Base-by-base conservation (phyloP, 1,140 invertebrate species). In the Zaprionus camerounensis region DNA sequence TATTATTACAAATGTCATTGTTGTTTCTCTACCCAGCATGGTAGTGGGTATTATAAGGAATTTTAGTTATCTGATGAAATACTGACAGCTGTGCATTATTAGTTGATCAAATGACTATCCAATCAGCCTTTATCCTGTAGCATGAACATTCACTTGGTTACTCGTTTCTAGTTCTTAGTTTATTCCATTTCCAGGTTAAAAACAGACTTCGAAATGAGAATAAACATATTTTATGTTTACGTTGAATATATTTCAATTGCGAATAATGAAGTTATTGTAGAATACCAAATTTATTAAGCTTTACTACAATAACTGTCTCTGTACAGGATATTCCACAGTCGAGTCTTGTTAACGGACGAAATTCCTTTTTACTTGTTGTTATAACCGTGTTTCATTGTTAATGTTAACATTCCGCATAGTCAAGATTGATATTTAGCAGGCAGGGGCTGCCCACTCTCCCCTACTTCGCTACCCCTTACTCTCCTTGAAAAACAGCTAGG, bases 361-460 rank as follows among this genome's bases (percentile, higher is more conserved):
- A 12, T 17, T 2, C 15, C 2, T 5, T 36, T 49, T 0, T 34
- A 34, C 7, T 26, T 53, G 46, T 63, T 63, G 41, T 34, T 31
- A 2, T 63, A 22, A 24, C 44, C 68, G 44, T 36, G 28, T 74
- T 74, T 70, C 82, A 85, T 78, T 84, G 78, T 86, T 86, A 85
- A 82, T 82, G 82, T 85, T 85, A 79, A 86, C 82, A 79, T 85
- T 86, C 68, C 63, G 61, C 71, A 65, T 57, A 82, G 75, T 69
- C 61, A 71, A 86, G 56, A 49, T 75, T 64, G 34, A 71, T 63
- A 63, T 62, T 73, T 46, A 44, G 36, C 36, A n/a, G 63, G 34
- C 22, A 44, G 15, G 36, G 59, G 36, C 15, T 36, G 24, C 9
- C 20, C 3, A 9, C 28, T 17, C 13, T n/a, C 22, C 24, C 55